Base-by-base conservation (phyloP, 2,797 vertebrate genomes). In the Danionella dracula region DNA sequence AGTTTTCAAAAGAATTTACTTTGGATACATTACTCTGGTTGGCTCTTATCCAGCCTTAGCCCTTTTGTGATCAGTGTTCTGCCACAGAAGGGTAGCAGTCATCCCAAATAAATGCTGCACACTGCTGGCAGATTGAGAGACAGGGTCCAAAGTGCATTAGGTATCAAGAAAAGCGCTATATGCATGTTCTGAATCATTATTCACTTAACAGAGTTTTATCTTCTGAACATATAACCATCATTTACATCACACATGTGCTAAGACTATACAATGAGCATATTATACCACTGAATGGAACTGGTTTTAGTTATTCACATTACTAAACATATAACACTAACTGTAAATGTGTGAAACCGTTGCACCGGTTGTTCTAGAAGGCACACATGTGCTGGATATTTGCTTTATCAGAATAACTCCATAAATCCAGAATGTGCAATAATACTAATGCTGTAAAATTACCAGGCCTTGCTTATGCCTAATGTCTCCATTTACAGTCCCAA, bases 361-460 rank as follows among this genome's bases (percentile, higher is more conserved):
- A 61, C 21, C 19, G 35, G 20, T 42, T 51, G 60, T 51, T 41
- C 9, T 20, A 9, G 48, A 23, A 51, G 49, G 27, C 31, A 37
- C 46, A 21, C 49, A 13, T 51, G 38, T 65, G 59, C 46, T 29
- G 35, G 21, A 40, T 40, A 21, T 65, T 45, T 55, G 40, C 44
- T 46, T 46, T 20, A 23, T 27, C 41, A 55, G 50, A 8, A 55
- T 37, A 65, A 27, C 60, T 17, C 62, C 37, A 65, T 55, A 44
- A 55, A 65, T 55, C 62, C 35, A 55, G 40, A 65, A 27, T 15
- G 6, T 27, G 50, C 41, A 37, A 20, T 46, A 46, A 45, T 53
- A 37, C 41, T n/a, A 55, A 65, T 45, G 32, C 31, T 34, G 35
- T 55, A 40, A 55, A 65, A 54, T 55, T 35, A 35, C 50, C 34